Evolutionary conservation across 2,888 invertebrate species (phyloP).

Genomic region (Perizoma flavofasciatum): DNA sequence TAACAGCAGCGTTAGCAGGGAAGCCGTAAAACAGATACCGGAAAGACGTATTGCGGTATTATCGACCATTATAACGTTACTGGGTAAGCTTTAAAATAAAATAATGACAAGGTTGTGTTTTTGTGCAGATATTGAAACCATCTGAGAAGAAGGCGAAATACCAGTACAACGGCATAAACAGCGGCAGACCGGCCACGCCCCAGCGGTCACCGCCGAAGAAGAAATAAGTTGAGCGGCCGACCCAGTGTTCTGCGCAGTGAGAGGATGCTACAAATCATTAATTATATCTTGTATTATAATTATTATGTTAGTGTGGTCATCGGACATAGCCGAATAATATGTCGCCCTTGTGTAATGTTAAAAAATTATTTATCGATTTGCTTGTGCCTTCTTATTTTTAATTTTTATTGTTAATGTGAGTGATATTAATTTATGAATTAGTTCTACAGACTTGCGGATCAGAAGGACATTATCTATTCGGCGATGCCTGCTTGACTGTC

Average conservation of each 20-base stretch:
- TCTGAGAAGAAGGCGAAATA: constrained; percentile 99
- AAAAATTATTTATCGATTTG: constrained; percentile 78
- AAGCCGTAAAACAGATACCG: no score
- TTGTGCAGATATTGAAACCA: constrained; percentile 96
- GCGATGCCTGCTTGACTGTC: constrained; percentile 68
- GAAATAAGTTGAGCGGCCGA: constrained; percentile 86
- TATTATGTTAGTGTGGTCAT: constrained; percentile 74
- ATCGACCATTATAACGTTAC: no score
- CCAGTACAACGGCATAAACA: constrained; percentile 95
- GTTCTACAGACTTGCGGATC: constrained; percentile 66
- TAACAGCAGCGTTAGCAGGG: no score
- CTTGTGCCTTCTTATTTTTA: constrained; percentile 81
- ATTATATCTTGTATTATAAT: constrained; percentile 80
- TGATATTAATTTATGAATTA: constrained; percentile 81
- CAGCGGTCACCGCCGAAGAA: constrained; percentile 90
- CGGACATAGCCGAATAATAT: constrained; percentile 74
- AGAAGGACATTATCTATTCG: constrained; percentile 67
- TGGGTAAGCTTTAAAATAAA: no score
- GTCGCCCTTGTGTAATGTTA: constrained; percentile 61
- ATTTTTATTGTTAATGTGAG: constrained; percentile 75
- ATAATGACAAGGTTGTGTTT: not conserved
- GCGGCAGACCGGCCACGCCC: constrained; percentile 93
- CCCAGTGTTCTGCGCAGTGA: constrained; percentile 82
- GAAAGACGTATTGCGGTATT: no score
- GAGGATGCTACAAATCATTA: constrained; percentile 81